Evolutionary conservation across 2,797 vertebrate genomes (phyloP), one percentile per base, ranked within the genome.

Genomic region (Streptopelia turtur): DNA sequence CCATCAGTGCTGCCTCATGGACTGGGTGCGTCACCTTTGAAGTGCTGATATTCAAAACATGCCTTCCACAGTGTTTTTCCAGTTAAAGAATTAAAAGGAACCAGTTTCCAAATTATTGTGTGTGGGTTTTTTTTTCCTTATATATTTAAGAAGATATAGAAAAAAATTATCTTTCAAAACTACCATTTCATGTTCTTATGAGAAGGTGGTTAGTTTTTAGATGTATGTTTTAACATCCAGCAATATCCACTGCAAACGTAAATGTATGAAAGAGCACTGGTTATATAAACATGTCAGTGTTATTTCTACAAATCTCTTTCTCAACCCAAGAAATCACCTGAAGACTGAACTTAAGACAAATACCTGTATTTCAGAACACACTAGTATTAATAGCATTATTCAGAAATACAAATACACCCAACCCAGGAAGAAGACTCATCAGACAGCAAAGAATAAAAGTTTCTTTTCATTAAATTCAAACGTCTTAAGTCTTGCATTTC

Each of bases 1-100:
- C 91, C 85, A 94, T 61, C 90, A 94, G 96, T 76, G 91, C 91
- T 94, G 85, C 95, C 94, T 96, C 83, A 31, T 11, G 80, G 74
- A 28, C 79, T 45, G 69, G 70, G 37, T 49, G 21, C 16, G 0
- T 30, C 70, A 74, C 88, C 91, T 90, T 14, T 12, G 43, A 31
- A 47, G 68, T 50, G 83, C 84, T 82, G 85, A 84, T 64, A 39
- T 3, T 93, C 66, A 53, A 82, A 97, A 84, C 31, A 5, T 61
- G 49, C 75, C 16, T 52, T 25, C 43, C 20, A 5, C 17, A 2
- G 57, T 20, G 10, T 35, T 94, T 81, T 89, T 69, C 50, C 79
- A 79, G 82, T 27, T 30, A 43, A 63, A 76, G 70, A 83, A 89
- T n/a, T 24, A 17, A 61, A 45, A 81, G 17, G 45, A 74, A 75